Conservation (phyloP, 2,888 invertebrate species). For the Phlogophora meticulosa region DNA sequence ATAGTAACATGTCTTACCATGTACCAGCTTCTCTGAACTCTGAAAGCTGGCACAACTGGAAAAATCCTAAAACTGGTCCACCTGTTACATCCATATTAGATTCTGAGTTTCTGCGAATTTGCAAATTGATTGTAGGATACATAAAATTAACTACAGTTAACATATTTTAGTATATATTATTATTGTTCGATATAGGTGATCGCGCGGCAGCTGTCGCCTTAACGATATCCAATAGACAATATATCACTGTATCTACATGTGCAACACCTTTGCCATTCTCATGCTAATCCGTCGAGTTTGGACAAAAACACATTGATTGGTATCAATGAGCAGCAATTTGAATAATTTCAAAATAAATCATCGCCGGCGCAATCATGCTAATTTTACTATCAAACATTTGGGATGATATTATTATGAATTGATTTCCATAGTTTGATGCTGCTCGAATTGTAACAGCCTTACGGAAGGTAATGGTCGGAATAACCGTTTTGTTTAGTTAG, state of each 20-base stretch:
- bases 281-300: constrained; percentile 79
- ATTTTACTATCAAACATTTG: constrained; percentile 73
- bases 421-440: constrained; percentile 53
- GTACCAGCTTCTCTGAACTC: not conserved
- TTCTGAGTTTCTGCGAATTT: not conserved
- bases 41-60: not conserved
- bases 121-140: not conserved
- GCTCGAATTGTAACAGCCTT: constrained; percentile 50
- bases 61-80: constrained; percentile 1
- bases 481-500: constrained; percentile 36
- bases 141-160: constrained; percentile 6
- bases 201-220: constrained; percentile 68
- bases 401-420: constrained; percentile 68
- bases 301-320: constrained; percentile 80
- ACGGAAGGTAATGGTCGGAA: constrained; percentile 64
- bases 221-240: constrained; percentile 68
- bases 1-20: constrained; percentile 1
- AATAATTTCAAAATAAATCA: constrained; percentile 86
- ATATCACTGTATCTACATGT: constrained; percentile 68
- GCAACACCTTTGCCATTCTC: constrained; percentile 77
- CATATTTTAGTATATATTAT: constrained; percentile 2
- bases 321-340: constrained; percentile 80
- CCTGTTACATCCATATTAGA: not conserved
- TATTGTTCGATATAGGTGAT: not conserved
- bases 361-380: constrained; percentile 74